A percentile compares a stretch with the other conserved stretches of the same genome.
Evolutionary conservation across 2,797 vertebrate genomes (phyloP).

Genomic region (Brachyrhaphis roseni): DNA sequence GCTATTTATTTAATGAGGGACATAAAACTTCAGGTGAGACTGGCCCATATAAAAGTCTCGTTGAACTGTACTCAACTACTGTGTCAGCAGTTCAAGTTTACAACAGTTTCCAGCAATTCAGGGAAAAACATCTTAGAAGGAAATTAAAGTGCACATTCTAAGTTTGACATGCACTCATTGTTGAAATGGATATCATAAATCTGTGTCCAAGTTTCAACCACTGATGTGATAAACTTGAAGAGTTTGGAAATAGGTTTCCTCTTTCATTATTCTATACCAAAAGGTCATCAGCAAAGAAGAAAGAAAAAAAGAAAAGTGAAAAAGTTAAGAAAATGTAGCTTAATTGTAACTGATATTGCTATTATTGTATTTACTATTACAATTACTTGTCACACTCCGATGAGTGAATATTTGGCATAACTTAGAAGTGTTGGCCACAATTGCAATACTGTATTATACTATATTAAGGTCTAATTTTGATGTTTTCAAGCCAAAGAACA

Average conservation of each 20-base stretch:
- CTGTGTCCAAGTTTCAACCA: not conserved
- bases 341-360: no score
- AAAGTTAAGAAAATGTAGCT: not conserved
- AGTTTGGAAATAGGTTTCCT: not conserved
- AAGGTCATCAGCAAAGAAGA: not conserved
- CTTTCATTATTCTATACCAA: not conserved
- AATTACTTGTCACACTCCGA: no score
- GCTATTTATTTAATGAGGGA: constrained; percentile 65
- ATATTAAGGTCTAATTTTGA: not conserved
- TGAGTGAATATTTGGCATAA: not conserved
- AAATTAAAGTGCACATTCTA: not conserved
- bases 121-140: not conserved
- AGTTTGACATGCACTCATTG: not conserved
- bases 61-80: constrained; percentile 51
- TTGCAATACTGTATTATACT: not conserved
- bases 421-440: not conserved
- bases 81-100: constrained; percentile 23
- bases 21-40: constrained; percentile 59
- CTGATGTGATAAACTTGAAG: not conserved
- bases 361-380: no score
- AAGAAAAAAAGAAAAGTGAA: not conserved
- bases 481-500: not conserved
- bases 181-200: not conserved
- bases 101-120: not conserved
- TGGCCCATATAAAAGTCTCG: constrained; percentile 39